A percentile compares a stretch with the other conserved stretches of the same genome.
Evolutionary conservation across 2,113 vertebrate species (phyloP).

Genomic region (Eudyptes chrysolophus): DNA sequence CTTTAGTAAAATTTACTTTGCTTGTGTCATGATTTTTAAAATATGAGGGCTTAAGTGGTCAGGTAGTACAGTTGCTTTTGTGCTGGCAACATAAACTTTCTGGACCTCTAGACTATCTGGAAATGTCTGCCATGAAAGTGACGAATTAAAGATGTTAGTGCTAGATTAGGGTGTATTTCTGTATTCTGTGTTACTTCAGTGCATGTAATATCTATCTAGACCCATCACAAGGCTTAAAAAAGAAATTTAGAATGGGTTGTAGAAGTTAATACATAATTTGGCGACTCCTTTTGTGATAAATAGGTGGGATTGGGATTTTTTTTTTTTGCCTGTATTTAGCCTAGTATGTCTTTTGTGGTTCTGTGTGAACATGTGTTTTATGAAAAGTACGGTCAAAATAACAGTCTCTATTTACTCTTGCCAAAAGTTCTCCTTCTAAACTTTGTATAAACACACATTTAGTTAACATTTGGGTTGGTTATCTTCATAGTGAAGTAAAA

Average conservation of each 20-base stretch:
- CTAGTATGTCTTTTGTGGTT: slow-evolving; percentile 10
- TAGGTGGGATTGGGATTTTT: neutral
- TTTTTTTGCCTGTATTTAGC: neutral
- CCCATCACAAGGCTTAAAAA: neutral
- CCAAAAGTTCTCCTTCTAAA: slow-evolving; percentile 37
- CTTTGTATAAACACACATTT: slow-evolving; percentile 36
- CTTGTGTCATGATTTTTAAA: slow-evolving; percentile 46
- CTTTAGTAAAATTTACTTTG: slow-evolving; percentile 64
- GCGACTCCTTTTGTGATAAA: neutral
- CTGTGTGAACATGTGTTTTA: slow-evolving; percentile 51
- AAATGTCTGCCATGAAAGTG: slow-evolving; percentile 1
- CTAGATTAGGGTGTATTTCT: neutral
- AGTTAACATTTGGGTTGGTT: slow-evolving; percentile 41
- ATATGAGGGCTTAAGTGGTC: slow-evolving; percentile 29
- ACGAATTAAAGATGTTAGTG: neutral
- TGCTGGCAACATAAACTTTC: neutral
- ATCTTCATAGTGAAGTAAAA: neutral
- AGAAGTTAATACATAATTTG: neutral
- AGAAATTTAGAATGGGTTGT: neutral
- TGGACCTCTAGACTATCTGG: slow-evolving; percentile 29
- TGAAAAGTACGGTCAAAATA: slow-evolving; percentile 50
- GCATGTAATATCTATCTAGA: neutral
- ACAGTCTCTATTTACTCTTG: slow-evolving; percentile 49
- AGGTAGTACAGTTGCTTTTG: slow-evolving; percentile 31
- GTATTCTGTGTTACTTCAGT: neutral